Base-by-base conservation (phyloP, 2,888 invertebrate genomes). In the Boloria selene region DNA sequence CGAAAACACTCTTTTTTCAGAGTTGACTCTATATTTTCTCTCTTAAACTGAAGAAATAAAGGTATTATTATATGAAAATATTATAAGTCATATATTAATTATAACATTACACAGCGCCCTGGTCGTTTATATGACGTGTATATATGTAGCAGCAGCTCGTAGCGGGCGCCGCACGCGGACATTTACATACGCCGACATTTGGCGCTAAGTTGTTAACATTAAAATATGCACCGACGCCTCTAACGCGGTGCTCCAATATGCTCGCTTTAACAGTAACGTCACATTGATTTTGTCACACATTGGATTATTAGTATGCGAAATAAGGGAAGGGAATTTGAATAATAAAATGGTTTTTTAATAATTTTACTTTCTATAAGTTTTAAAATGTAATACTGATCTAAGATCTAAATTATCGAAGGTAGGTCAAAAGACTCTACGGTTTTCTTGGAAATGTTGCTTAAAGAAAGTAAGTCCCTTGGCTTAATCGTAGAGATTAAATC, bases 121-220 rank as follows among this genome's bases (percentile, higher is more conserved):
- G 31, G 31, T 38, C 31, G 31, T 10, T 7, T 38, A 38, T 10
- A 38, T 38, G 31, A n/a, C 10, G n/a, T 14, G 47, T 49, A 16
- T 49, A n/a, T 49, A 16, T 16, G 16, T 16, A 10, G 3, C 13
- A 26, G n/a, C 45, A 53, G 44, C 22, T 45, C 6, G 13, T 14
- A 13, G 17, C 42, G 18, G n/a, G 26, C 51, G n/a, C 18, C 31
- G 31, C n/a, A 3, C 16, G n/a, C 13, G 31, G 17, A 26, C 16
- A 47, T 70, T 67, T 62, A 60, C 70, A 70, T 70, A 56, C 54
- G 64, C 59, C 58, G 70, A 70, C 67, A 70, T 70, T 70, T 70
- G 60, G 62, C 50, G 54, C 49, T 49, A 53, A 51, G 18, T 52
- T 52, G 63, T 65, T 61, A 56, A 61, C 18, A 65, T 56, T 65